Conservation (phyloP, 2,113 vertebrate species). For the Carettochelys insculpta region DNA sequence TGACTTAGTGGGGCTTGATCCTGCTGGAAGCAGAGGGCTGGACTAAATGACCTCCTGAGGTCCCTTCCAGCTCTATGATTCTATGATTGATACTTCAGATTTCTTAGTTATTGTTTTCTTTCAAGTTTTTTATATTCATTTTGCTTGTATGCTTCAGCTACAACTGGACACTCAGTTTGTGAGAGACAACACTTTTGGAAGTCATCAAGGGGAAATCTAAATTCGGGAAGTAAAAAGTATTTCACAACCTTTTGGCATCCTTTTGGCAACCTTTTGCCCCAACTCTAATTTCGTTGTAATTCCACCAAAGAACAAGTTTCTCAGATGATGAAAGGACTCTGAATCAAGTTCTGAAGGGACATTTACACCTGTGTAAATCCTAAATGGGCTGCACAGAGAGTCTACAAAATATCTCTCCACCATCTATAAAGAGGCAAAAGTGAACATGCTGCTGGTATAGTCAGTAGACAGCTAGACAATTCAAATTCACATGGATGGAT, state of each 20-base stretch:
- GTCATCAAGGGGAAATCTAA: not conserved
- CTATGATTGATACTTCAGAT: not conserved
- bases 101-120: not conserved
- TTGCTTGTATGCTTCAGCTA: not conserved
- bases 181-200: not conserved
- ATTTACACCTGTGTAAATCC: not conserved
- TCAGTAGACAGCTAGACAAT: not conserved
- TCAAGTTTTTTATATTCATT: not conserved
- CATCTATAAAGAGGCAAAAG: not conserved
- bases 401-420: not conserved
- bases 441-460: not conserved
- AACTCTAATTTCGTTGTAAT: not conserved
- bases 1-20: too few species aligned
- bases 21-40: too few species aligned
- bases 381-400: not conserved
- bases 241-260: not conserved
- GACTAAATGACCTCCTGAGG: too few species aligned
- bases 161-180: not conserved
- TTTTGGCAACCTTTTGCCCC: accelerated
- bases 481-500: not conserved
- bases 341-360: not conserved
- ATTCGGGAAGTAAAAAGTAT: not conserved
- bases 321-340: not conserved
- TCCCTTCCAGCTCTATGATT: too few species aligned
- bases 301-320: not conserved